Evolutionary conservation across 2,888 invertebrate species (phyloP).

Genomic region (Melipona bicolor): DNA sequence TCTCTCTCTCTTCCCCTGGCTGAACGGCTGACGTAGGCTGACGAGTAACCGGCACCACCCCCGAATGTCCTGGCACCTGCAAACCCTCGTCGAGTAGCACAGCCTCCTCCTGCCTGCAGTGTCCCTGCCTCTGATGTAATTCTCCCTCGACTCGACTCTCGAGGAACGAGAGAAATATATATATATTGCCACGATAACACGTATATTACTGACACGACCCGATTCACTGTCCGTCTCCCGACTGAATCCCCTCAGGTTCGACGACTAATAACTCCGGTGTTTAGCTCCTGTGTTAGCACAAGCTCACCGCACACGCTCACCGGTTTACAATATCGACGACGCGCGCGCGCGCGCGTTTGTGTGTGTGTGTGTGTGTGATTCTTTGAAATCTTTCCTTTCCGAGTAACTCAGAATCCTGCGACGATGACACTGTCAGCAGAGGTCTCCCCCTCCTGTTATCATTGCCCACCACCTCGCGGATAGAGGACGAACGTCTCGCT

Average conservation of each 20-base stretch:
- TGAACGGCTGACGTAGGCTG: conserved; percentile 6
- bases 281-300: conserved; percentile 35
- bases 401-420: conserved; percentile 31
- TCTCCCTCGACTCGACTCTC: not conserved
- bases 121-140: not conserved
- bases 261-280: not conserved
- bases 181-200: conserved; percentile 15
- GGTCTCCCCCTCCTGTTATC: conserved; percentile 43
- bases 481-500: conserved; percentile 27
- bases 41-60: conserved; percentile 52
- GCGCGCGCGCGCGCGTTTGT: no score
- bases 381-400: conserved; percentile 5
- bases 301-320: conserved; percentile 55
- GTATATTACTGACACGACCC: conserved; percentile 1
- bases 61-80: conserved; percentile 56
- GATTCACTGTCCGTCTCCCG: conserved; percentile 29
- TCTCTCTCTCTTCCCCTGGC: conserved; percentile 33
- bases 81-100: conserved; percentile 15
- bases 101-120: not conserved
- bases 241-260: not conserved
- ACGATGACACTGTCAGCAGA: conserved; percentile 47
- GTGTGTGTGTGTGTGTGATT: not conserved
- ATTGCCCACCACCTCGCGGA: conserved; percentile 50
- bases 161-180: conserved; percentile 12
- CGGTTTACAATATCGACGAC: conserved; percentile 26